These are phyloP conservation scores for Kryptolebias marmoratus DNA, from an alignment of 2,113 vertebrate genomes.

Conservation along the genomic window DNA sequence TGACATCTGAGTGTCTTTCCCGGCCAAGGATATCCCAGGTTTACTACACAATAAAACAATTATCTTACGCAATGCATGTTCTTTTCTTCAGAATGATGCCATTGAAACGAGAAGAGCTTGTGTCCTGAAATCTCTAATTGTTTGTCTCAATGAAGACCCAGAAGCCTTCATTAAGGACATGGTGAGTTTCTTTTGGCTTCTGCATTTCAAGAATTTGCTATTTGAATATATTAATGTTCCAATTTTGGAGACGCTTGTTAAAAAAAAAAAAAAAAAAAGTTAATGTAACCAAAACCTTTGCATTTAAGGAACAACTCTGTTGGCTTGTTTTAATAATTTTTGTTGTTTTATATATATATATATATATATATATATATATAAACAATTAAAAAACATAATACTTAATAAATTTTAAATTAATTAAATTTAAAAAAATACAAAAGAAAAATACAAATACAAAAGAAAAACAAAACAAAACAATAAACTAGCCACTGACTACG, in stretches of 20 bases:
- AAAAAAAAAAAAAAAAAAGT: too few relatives aligned
- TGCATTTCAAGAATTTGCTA: background rate
- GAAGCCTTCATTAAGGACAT: background rate
- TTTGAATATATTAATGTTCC: background rate
- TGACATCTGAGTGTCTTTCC: too few relatives aligned
- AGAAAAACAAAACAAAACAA: too few relatives aligned
- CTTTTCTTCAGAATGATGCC: background rate
- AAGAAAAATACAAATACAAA: too few relatives aligned
- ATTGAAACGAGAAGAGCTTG: background rate
- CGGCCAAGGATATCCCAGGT: too few relatives aligned
- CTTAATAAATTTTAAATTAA: too few relatives aligned
- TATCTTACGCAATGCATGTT: background rate
- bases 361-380: too few relatives aligned
- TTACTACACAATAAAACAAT: background rate
- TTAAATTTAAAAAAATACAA: too few relatives aligned
- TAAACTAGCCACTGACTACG: too few relatives aligned
- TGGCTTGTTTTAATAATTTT: too few relatives aligned
- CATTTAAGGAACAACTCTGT: background rate
- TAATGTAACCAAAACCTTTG: conserved; percentile 1
- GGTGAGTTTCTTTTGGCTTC: background rate
- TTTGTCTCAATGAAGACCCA: background rate
- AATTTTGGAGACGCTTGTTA: background rate
- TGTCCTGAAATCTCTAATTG: background rate
- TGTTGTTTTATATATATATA: too few relatives aligned
- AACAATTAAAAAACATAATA: too few relatives aligned